Base-by-base conservation (phyloP, 2,888 invertebrate genomes). In the Apoda limacodes region DNA sequence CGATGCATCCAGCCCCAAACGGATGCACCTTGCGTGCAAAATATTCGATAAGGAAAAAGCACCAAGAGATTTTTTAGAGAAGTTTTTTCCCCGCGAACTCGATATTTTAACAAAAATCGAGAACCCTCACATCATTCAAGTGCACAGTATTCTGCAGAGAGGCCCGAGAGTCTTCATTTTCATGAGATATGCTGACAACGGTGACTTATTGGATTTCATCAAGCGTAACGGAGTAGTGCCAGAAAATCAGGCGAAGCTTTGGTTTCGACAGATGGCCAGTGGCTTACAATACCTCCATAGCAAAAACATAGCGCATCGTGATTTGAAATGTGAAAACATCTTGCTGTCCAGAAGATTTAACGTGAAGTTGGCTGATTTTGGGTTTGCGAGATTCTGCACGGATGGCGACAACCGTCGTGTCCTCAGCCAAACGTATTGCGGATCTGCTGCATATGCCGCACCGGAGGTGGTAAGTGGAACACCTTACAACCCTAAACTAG, bases 401-500 rank as follows among this genome's bases (percentile, higher is more conserved):
- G 88, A 90, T 49, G 80, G 83, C 2, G 85, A 85, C 28, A 92
- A 92, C 28, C 83, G 88, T 31, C 82, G 90, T 20, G 86, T 92
- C 4, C 83, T 93, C 33, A 95, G 95, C 52, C 86, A 90, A 60
- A 96, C 97, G 0, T 97, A 92, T 57, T 97, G 97, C 60, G 97
- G 97, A n/a, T 96, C 95, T 3, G 94, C 95, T 2, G 95, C 96
- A 0, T 98, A 98, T 64, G 97, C 96, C 1, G 94, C 97, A 1
- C 97, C 97, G 1, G 97, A 98, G 74, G 92, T 97, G 9, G 91
- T 97, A 24, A 89, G 90, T 54, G 94, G 94, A 3, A 89, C 88
- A 2, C 92, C 93, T 0, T 94, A 93, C 64, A 92, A 94, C 67
- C 93, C 93, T 0, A 93, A 92, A 66, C 68, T 92, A 41, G 91